Evolutionary conservation across 2,888 invertebrate genomes (phyloP).

Genomic region (Cremastinae sp.): DNA sequence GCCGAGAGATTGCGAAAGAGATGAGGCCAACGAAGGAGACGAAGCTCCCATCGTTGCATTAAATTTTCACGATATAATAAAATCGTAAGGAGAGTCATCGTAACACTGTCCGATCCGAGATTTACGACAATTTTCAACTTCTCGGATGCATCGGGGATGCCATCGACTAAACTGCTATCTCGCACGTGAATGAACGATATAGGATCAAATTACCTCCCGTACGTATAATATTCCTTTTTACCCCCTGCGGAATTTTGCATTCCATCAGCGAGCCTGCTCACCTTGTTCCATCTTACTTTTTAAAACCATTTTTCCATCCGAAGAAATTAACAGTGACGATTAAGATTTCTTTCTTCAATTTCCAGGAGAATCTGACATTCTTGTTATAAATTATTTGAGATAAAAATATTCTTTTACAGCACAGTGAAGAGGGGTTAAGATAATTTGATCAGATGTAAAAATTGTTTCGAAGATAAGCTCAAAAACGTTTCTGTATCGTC

Average conservation of each 20-base stretch:
- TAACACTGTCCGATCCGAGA: constrained; percentile 52
- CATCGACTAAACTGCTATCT: constrained; percentile 3
- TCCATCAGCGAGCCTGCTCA: neutral
- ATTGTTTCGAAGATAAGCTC: too few species aligned
- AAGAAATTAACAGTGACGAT: too few species aligned
- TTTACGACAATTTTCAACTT: constrained; percentile 51
- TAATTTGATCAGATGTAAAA: too few species aligned
- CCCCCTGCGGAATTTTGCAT: neutral
- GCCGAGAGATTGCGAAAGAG: neutral
- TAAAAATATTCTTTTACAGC: too few species aligned
- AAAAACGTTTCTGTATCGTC: too few species aligned
- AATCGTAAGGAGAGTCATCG: constrained; percentile 51
- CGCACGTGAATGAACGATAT: constrained; percentile 32
- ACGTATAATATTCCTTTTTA: constrained; percentile 4
- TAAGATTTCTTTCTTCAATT: too few species aligned
- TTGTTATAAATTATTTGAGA: too few species aligned
- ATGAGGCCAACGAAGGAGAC: neutral
- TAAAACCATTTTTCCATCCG: neutral
- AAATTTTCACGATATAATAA: constrained; percentile 60
- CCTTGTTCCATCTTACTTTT: neutral
- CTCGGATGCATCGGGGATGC: neutral
- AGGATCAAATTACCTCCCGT: constrained; percentile 49
- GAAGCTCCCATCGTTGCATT: constrained; percentile 43
- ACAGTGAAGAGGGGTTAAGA: too few species aligned
- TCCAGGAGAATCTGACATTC: too few species aligned